These are phyloP conservation scores for Vanacampus margaritifer DNA, from an alignment of 2,113 vertebrate species.

Conservation along the genomic window DNA sequence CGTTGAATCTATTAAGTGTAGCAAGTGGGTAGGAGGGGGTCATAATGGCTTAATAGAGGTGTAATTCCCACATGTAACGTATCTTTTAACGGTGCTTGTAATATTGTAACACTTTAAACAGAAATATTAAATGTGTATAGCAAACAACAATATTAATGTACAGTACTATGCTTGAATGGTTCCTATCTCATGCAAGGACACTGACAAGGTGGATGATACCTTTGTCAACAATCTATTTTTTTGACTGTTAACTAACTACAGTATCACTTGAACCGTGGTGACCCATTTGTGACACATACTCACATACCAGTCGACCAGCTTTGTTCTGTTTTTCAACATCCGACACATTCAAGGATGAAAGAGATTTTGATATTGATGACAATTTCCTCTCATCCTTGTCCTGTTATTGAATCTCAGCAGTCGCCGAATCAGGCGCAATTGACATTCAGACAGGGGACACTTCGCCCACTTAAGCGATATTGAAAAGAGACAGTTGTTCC, in stretches of 20 bases:
- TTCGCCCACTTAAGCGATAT: slow-evolving; percentile 20
- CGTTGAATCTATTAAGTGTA: too few relatives aligned
- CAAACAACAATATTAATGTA: too few relatives aligned
- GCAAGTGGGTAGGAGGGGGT: too few relatives aligned
- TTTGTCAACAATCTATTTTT: not conserved
- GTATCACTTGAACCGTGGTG: not conserved
- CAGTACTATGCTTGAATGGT: too few relatives aligned
- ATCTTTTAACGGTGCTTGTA: too few relatives aligned
- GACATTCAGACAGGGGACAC: slow-evolving; percentile 25
- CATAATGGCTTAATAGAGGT: too few relatives aligned
- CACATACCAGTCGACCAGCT: not conserved
- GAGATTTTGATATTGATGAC: slow-evolving; percentile 21
- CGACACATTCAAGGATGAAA: slow-evolving; percentile 20
- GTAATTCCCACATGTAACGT: too few relatives aligned
- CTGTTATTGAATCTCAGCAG: slow-evolving; percentile 17
- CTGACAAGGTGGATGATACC: not conserved
- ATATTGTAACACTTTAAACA: too few relatives aligned
- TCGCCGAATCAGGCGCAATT: not conserved
- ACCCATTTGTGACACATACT: not conserved
- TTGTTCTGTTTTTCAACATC: too few relatives aligned
- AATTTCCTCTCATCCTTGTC: slow-evolving; percentile 18
- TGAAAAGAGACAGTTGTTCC: slow-evolving; percentile 29
- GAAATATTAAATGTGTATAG: too few relatives aligned
- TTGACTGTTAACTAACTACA: not conserved
- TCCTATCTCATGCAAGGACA: too few relatives aligned